Evolutionary conservation across 2,113 vertebrate genomes (phyloP).

Genomic region (Oceanodroma tethys): DNA sequence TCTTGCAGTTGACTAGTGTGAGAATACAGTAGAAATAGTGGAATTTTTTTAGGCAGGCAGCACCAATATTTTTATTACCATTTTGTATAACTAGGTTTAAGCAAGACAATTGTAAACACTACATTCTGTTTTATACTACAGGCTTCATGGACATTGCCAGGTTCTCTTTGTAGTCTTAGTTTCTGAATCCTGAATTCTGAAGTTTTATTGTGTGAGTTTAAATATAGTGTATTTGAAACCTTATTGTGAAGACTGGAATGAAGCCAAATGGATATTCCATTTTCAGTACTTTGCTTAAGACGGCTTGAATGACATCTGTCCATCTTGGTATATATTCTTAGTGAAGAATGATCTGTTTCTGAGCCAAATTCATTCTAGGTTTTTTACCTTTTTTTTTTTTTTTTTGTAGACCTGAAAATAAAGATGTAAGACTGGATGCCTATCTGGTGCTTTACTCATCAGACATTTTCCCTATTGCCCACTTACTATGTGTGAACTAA

Average conservation of each 20-base stretch:
- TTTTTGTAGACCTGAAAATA: background rate
- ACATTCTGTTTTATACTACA: background rate
- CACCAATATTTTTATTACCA: background rate
- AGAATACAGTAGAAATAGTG: background rate
- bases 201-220: background rate
- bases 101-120: background rate
- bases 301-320: background rate
- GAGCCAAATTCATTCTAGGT: background rate
- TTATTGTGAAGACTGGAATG: background rate
- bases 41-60: background rate
- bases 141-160: background rate
- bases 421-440: background rate
- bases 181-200: background rate
- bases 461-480: background rate
- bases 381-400: background rate
- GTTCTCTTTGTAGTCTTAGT: background rate
- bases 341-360: background rate
- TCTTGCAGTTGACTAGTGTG: background rate
- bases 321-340: background rate
- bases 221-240: background rate
- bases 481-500: background rate
- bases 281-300: background rate
- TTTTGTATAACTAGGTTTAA: background rate
- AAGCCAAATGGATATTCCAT: background rate
- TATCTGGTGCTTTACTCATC: background rate